These are phyloP conservation scores for Chlorops oryzae DNA, from an alignment of 1,140 invertebrate species.

Conservation along the genomic window DNA sequence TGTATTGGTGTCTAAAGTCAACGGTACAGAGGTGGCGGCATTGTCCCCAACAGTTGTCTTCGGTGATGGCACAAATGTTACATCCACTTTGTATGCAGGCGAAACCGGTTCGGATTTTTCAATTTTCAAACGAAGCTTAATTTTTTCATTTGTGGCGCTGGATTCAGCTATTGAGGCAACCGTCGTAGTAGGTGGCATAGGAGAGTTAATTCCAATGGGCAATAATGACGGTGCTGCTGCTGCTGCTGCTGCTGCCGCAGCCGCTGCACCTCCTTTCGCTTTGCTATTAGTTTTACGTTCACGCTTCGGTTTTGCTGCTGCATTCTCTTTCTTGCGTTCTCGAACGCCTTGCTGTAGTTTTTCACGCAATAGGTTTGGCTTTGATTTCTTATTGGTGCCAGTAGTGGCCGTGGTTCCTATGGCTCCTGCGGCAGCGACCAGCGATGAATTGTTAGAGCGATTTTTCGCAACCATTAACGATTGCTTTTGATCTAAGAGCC, in stretches of 20 bases:
- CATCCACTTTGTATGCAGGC: constrained; percentile 72
- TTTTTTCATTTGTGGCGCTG: constrained; percentile 58
- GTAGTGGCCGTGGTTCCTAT: too few species aligned
- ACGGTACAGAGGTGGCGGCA: too few species aligned
- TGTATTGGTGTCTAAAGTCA: constrained; percentile 15
- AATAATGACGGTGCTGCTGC: too few species aligned
- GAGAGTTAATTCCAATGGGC: constrained; percentile 19
- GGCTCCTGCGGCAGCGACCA: too few species aligned
- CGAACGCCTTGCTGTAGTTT: constrained; percentile 44
- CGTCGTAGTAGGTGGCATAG: constrained; percentile 34
- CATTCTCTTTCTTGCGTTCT: constrained; percentile 38
- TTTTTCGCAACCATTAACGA: too few species aligned
- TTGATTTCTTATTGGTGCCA: constrained; percentile 31
- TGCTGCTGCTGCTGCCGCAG: constrained; percentile 35
- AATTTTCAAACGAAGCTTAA: constrained; percentile 75
- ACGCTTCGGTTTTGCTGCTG: constrained; percentile 22
- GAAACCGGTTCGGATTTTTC: constrained; percentile 73
- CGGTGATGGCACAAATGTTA: constrained; percentile 58
- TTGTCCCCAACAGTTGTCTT: constrained; percentile 36
- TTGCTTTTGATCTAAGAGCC: too few species aligned
- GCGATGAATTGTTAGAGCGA: too few species aligned
- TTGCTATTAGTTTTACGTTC: constrained; percentile 42
- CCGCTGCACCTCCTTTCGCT: constrained; percentile 48
- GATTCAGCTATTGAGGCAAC: constrained; percentile 43
- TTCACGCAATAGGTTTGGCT: constrained; percentile 37